These are phyloP conservation scores for Cephus spinipes DNA, from an alignment of 2,888 invertebrate genomes.

Conservation along the genomic window DNA sequence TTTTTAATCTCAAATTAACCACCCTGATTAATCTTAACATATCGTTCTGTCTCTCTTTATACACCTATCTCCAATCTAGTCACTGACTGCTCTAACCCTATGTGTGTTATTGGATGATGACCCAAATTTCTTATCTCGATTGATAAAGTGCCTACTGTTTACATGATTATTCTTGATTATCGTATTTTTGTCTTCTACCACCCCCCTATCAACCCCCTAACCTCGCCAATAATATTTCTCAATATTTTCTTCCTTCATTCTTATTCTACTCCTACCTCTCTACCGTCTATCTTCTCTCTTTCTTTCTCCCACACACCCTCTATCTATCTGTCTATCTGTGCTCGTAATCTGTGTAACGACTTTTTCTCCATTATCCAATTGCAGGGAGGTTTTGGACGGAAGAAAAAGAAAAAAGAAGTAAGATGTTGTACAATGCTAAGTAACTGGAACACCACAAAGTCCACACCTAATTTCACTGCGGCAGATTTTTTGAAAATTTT, in stretches of 20 bases:
- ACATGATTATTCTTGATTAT: constrained; percentile 38
- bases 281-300: constrained; percentile 11
- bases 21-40: neutral
- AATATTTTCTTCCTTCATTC: constrained; percentile 24
- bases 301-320: neutral
- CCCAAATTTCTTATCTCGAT: neutral
- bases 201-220: constrained; percentile 29
- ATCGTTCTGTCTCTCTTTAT: neutral
- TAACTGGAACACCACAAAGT: constrained; percentile 34
- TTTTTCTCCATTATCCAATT: constrained; percentile 71
- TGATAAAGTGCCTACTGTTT: constrained; percentile 16
- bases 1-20: neutral
- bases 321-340: constrained; percentile 47
- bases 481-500: neutral
- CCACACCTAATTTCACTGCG: neutral
- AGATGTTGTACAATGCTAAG: constrained; percentile 72
- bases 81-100: neutral
- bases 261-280: constrained; percentile 21
- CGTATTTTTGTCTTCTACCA: constrained; percentile 26
- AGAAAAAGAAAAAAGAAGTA: constrained; percentile 99
- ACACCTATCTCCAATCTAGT: neutral
- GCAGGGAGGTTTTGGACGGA: constrained; percentile 93
- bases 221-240: constrained; percentile 18
- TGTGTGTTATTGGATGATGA: neutral
- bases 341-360: constrained; percentile 64